Base-by-base conservation (phyloP, 2,888 invertebrate genomes). In the Sinodicranocentrus sp. region DNA sequence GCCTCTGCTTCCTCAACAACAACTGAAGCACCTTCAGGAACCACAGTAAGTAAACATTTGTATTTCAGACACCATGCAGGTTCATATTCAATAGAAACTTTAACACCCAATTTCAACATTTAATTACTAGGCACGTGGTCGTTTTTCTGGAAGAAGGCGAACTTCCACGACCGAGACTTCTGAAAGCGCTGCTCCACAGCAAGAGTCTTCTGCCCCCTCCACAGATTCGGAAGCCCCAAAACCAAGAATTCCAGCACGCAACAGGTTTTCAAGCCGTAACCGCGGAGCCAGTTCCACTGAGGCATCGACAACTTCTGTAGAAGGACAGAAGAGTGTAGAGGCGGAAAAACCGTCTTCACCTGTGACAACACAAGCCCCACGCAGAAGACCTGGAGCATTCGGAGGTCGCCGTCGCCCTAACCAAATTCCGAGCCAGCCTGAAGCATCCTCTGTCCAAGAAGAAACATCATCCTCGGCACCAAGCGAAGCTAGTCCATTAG, bases 261-360 rank as follows among this genome's bases (percentile, higher is more conserved):
- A 77, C 33, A 70, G 85, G 54, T 85, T 85, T 57, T 67, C 85
- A n/a, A 39, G 71, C 26, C 67, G 85, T 25, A 85, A 79, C 48
- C 75, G 84, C 5, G 79, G 39, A 44, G 72, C 79, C 6, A 63
- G 83, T 2, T 67, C 73, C 8, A 85, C 85, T 61, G 85, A 83
- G 75, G 85, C 76, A 76, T 15, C 48, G 15, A n/a, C 48, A 48
- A 44, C 54, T 39, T 8, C 48, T n/a, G 48, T 39, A 33, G 75
- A 68, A 0, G 43, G 33, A 52, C 71, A 84, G n/a, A 61, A 71
- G 28, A 17, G 73, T 0, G 21, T 28, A 19, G 75, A 72, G 61
- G 15, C 33, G 17, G 84, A 71, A 2, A 67, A 59, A 43, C 54
- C 83, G 43, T 26, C 75, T 15, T 15, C 63, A n/a, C 25, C 82